Conservation (phyloP, 2,888 invertebrate species). For the Xestoiulus laeticollis region DNA sequence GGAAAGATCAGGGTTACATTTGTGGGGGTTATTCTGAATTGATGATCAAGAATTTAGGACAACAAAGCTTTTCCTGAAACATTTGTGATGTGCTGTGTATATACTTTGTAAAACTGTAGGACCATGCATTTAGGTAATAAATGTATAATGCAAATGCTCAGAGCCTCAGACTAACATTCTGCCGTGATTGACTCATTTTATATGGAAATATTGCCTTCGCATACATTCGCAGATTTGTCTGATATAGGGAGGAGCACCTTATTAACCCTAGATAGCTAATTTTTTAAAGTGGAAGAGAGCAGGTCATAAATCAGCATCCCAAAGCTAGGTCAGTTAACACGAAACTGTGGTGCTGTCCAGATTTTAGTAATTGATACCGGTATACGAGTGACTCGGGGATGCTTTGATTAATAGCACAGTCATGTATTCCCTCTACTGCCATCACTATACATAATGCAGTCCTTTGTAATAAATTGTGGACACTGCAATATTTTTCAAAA, state of each 20-base stretch:
- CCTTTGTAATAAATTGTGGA: constrained; percentile 28
- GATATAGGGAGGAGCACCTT: not conserved
- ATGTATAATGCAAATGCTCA: too few relatives aligned
- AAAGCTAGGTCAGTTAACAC: constrained; percentile 11
- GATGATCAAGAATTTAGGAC: too few relatives aligned
- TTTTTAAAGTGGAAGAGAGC: constrained; percentile 32
- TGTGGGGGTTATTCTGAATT: too few relatives aligned
- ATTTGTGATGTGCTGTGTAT: not conserved
- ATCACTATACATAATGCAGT: not conserved
- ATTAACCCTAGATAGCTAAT: not conserved
- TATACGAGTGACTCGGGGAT: constrained; percentile 3
- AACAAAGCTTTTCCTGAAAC: not conserved
- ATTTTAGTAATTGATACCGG: constrained; percentile 24
- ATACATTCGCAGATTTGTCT: not conserved
- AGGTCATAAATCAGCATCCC: not conserved
- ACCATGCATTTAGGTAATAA: not conserved
- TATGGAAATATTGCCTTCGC: not conserved
- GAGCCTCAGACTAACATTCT: not conserved
- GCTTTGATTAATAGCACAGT: constrained; percentile 7
- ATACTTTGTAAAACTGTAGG: not conserved
- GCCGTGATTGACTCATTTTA: not conserved
- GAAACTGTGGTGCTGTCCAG: constrained; percentile 8
- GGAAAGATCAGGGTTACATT: too few relatives aligned
- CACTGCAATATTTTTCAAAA: not conserved
- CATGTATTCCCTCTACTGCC: constrained; percentile 23